These are phyloP conservation scores for Telenomus remus DNA, from an alignment of 1,140 invertebrate genomes.

Conservation along the genomic window DNA sequence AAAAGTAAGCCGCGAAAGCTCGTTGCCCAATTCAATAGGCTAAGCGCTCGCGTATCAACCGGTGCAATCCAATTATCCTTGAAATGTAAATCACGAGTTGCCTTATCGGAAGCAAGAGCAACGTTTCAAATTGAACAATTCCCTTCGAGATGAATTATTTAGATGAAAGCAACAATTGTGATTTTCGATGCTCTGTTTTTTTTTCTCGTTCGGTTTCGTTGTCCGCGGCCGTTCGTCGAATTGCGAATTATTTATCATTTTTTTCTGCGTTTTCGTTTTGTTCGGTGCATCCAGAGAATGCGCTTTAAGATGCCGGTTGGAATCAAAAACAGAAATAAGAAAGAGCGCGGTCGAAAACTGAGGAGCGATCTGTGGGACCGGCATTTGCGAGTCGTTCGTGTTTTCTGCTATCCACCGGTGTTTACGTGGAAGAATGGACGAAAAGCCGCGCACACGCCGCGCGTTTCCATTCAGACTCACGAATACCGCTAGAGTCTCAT, in stretches of 20 bases:
- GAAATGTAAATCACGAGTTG: slow-evolving; percentile 49
- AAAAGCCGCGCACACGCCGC: slow-evolving; percentile 6
- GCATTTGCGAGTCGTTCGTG: slow-evolving; percentile 46
- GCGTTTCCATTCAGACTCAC: slow-evolving; percentile 13
- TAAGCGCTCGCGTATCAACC: slow-evolving; percentile 5
- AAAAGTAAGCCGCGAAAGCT: slow-evolving; percentile 29
- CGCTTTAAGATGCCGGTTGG: slow-evolving; percentile 5
- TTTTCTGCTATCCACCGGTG: slow-evolving; percentile 17
- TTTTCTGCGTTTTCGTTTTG: too few relatives aligned
- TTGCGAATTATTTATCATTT: too few relatives aligned
- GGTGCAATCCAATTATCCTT: slow-evolving; percentile 47
- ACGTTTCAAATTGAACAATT: slow-evolving; percentile 38
- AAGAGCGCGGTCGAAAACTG: slow-evolving; percentile 32
- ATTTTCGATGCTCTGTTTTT: slow-evolving; percentile 8
- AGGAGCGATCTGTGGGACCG: slow-evolving; percentile 47
- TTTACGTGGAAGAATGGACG: slow-evolving; percentile 47
- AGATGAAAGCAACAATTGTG: slow-evolving; percentile 11
- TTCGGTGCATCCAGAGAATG: slow-evolving; percentile 13
- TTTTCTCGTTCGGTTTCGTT: neutral
- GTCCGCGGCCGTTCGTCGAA: too few relatives aligned
- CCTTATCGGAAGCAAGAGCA: slow-evolving; percentile 28
- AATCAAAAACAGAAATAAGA: slow-evolving; percentile 28
- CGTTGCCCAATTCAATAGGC: slow-evolving; percentile 23
- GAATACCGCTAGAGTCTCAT: slow-evolving; percentile 44
- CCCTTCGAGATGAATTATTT: slow-evolving; percentile 28